phyloP scores from a whole-genome alignment of 1,140 invertebrate genomes.

The Musca domestica region DNA sequence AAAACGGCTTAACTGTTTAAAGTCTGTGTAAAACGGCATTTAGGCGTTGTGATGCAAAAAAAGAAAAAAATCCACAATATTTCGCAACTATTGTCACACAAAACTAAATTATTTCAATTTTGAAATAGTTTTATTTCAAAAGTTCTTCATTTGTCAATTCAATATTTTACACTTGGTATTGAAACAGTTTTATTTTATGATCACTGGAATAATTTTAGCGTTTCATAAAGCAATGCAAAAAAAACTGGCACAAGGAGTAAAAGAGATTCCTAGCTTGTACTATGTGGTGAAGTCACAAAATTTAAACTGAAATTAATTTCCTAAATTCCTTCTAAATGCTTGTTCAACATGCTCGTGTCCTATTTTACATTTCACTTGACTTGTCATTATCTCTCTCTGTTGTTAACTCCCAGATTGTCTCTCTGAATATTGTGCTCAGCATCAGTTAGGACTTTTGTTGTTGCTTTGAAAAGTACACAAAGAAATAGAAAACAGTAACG shows the following conservation, averaged over 20 bases:
- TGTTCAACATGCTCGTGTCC: too few species aligned
- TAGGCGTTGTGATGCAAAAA: slow-evolving; percentile 26
- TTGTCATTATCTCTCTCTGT: too few species aligned
- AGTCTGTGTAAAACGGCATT: slow-evolving; percentile 48
- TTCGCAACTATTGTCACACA: neutral
- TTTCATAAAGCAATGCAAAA: too few species aligned
- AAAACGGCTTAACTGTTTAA: slow-evolving; percentile 46
- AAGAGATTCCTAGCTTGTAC: neutral
- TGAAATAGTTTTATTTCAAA: neutral
- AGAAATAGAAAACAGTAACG: too few species aligned
- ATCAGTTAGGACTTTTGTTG: too few species aligned
- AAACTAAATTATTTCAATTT: neutral
- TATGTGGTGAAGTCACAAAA: neutral
- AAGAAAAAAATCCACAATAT: neutral
- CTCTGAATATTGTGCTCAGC: too few species aligned
- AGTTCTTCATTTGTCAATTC: neutral
- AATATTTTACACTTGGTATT: neutral
- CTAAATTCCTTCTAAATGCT: neutral
- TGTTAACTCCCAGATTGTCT: too few species aligned
- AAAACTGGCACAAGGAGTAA: neutral
- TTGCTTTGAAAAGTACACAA: too few species aligned
- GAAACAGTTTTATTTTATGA: too few species aligned
- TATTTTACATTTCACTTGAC: too few species aligned
- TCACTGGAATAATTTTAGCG: too few species aligned
- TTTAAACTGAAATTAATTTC: neutral